Percentiles rank a stretch among this genome's conserved stretches.
These are phyloP conservation scores for Pitangus sulphuratus DNA, from an alignment of 2,797 vertebrate genomes.

Conservation along the genomic window DNA sequence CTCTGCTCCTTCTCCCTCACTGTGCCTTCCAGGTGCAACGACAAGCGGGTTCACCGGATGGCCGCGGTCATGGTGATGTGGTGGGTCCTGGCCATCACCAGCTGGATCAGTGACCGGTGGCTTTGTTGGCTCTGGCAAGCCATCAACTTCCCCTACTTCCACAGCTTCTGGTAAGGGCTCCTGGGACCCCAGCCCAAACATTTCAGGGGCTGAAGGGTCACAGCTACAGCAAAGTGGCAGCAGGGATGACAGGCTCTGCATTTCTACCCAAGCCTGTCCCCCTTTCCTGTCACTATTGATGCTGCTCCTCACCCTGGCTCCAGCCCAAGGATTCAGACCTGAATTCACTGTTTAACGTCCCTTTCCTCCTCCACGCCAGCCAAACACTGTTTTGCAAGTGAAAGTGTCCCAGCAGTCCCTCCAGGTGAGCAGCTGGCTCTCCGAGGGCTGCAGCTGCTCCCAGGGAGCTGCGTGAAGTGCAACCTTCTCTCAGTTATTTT, in stretches of 20 bases:
- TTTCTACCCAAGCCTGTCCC: background rate
- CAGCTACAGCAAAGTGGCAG: background rate
- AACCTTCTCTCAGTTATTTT: background rate
- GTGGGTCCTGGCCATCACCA: constrained; percentile 87
- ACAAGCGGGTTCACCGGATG: constrained; percentile 76
- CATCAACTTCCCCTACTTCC: constrained; percentile 91
- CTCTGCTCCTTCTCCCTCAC: rapidly evolving
- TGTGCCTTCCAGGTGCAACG: constrained; percentile 77
- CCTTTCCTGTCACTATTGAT: background rate
- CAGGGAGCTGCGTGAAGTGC: background rate
- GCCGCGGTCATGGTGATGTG: constrained; percentile 76
- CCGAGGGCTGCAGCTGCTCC: background rate
- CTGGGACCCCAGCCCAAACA: background rate
- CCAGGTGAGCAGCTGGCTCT: background rate
- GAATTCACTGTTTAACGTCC: background rate
- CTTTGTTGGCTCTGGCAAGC: constrained; percentile 89
- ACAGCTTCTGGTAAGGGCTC: constrained; percentile 89
- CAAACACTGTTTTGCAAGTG: background rate
- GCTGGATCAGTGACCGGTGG: constrained; percentile 91
- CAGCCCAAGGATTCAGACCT: background rate
- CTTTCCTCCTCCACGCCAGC: background rate
- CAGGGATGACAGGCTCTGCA: background rate
- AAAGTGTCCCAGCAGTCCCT: background rate
- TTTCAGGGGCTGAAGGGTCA: background rate
- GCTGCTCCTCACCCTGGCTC: background rate